These are phyloP conservation scores for Orestias chungarensis DNA, from an alignment of 2,797 vertebrate species.

Conservation along the genomic window DNA sequence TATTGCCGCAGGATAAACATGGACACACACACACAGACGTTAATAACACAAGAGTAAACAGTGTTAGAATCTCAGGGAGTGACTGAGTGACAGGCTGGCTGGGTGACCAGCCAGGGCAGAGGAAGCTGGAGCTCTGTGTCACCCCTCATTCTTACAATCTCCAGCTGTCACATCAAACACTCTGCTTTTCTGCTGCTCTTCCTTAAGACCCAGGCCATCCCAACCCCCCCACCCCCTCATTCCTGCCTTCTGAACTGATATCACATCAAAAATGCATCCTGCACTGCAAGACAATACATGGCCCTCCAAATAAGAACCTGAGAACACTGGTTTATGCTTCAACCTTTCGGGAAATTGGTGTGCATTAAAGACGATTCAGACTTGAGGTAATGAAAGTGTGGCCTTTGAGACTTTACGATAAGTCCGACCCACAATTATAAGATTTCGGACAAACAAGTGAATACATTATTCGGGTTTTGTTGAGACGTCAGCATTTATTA, in stretches of 20 bases:
- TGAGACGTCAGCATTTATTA: background rate
- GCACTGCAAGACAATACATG: conserved; percentile 21
- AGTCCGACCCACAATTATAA: background rate
- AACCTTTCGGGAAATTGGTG: conserved; percentile 10
- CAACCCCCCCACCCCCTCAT: conserved; percentile 22
- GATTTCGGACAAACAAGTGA: background rate
- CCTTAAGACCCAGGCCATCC: conserved; percentile 33
- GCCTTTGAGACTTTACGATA: background rate
- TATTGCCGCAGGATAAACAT: conserved; percentile 74
- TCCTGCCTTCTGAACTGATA: conserved; percentile 22
- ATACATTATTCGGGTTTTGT: background rate
- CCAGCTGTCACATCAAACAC: conserved; percentile 84
- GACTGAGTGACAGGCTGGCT: conserved; percentile 75
- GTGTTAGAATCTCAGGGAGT: conserved; percentile 59
- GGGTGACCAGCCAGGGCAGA: conserved; percentile 60
- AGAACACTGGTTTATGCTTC: background rate
- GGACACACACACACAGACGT: conserved; percentile 39
- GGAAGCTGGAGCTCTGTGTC: conserved; percentile 73
- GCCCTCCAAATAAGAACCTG: background rate
- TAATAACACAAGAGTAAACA: conserved; percentile 73
- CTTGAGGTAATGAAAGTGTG: background rate
- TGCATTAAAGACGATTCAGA: background rate
- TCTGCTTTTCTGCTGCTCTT: conserved; percentile 51
- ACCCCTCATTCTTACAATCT: conserved; percentile 84
- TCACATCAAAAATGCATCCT: conserved; percentile 47